phyloP scores from a whole-genome alignment of 2,113 vertebrate species.

The Serilophus lunatus region DNA sequence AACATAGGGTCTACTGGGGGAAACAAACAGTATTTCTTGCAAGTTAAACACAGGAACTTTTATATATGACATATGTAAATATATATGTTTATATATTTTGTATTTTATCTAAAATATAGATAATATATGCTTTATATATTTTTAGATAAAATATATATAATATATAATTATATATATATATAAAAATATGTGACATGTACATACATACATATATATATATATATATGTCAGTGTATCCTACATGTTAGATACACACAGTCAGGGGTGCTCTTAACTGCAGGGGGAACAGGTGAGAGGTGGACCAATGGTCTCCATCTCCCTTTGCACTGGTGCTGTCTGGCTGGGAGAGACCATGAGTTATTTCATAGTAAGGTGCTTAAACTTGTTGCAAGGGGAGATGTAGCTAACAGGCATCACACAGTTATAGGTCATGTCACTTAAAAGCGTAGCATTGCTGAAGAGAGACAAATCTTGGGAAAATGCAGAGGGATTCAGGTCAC shows the following conservation, averaged over 20 bases:
- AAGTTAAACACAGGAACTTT: background rate
- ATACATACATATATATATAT: no score
- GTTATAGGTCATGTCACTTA: background rate
- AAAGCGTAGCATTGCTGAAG: fast-evolving
- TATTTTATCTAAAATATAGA: no score
- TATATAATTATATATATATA: no score
- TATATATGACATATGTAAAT: no score
- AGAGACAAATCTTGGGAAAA: background rate
- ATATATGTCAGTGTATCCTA: background rate
- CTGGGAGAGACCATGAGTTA: background rate
- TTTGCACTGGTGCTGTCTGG: background rate
- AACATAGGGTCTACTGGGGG: background rate
- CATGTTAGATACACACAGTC: fast-evolving
- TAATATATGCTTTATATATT: no score
- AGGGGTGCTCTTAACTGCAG: background rate
- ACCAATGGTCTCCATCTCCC: background rate
- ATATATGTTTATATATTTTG: no score
- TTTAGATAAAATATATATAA: no score
- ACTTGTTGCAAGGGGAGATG: background rate
- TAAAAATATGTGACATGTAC: no score
- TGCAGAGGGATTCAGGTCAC: background rate
- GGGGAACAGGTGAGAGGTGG: background rate
- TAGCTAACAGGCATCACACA: background rate
- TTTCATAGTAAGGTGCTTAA: background rate
- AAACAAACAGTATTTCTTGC: background rate